Evolutionary conservation across 2,113 vertebrate genomes (phyloP).

Genomic region (Capreolus pygargus): DNA sequence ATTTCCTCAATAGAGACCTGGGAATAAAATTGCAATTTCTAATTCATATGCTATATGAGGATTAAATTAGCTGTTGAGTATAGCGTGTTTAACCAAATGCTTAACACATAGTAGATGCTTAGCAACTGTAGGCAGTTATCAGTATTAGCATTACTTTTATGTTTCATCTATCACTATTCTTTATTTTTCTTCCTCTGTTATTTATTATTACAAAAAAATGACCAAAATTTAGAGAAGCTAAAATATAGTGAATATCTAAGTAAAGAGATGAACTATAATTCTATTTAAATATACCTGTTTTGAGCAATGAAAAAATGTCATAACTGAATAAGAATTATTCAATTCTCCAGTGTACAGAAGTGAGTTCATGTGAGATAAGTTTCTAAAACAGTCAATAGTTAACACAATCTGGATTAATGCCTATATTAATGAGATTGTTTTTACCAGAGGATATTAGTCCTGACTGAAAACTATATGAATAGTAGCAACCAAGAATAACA

Average conservation of each 20-base stretch:
- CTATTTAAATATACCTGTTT: neutral
- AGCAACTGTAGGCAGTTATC: neutral
- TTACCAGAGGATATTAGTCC: neutral
- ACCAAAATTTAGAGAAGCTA: neutral
- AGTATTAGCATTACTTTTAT: neutral
- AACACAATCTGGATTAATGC: neutral
- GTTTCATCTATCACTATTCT: neutral
- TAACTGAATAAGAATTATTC: neutral
- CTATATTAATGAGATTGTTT: neutral
- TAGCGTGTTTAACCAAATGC: neutral
- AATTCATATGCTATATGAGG: neutral
- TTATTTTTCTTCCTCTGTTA: neutral
- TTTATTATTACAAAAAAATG: neutral
- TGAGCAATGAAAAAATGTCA: neutral
- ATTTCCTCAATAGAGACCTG: neutral
- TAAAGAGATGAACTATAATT: neutral
- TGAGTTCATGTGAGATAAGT: neutral
- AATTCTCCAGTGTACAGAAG: neutral
- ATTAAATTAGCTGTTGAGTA: neutral
- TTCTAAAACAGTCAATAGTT: neutral
- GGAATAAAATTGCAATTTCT: neutral
- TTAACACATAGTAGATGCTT: neutral
- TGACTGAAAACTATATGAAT: neutral
- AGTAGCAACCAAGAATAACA: neutral
- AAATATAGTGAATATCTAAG: neutral